These are phyloP conservation scores for Heterocephalus glaber DNA, from an alignment of 2,113 vertebrate genomes.

Conservation along the genomic window DNA sequence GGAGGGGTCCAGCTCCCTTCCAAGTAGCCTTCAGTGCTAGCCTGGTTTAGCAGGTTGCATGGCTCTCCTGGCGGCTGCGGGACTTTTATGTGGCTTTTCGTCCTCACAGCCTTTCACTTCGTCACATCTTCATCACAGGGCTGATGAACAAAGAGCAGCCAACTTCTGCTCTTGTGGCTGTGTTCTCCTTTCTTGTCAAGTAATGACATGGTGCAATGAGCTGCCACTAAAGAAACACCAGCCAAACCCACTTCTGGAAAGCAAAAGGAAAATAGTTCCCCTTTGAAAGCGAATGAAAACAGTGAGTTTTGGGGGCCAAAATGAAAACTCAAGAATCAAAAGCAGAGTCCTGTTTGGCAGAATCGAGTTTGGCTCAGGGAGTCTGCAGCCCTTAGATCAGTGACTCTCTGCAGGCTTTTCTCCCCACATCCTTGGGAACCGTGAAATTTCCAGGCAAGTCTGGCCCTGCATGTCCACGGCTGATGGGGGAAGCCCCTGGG, in stretches of 20 bases:
- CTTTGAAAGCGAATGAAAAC: conserved; percentile 22
- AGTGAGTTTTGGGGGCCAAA: neutral
- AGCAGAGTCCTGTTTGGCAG: neutral
- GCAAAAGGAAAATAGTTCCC: conserved; percentile 45
- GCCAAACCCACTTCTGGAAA: conserved; percentile 26
- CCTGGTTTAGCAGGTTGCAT: neutral
- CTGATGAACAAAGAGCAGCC: neutral
- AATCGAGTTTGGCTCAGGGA: neutral
- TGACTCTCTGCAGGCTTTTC: neutral
- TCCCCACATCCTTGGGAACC: neutral
- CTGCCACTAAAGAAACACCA: neutral
- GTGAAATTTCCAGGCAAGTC: neutral
- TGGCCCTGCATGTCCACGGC: neutral
- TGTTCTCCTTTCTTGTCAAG: conserved; percentile 47
- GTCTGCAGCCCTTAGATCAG: neutral
- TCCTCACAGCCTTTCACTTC: neutral
- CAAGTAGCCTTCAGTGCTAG: neutral
- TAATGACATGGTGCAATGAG: conserved; percentile 5
- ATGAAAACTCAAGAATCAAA: conserved; percentile 9
- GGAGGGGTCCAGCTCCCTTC: neutral
- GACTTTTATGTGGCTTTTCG: neutral
- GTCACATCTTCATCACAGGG: neutral
- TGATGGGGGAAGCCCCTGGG: neutral
- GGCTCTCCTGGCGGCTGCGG: neutral
- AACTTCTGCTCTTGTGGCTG: neutral